Conservation (phyloP, 2,113 vertebrate species). For the Silurus glanis region DNA sequence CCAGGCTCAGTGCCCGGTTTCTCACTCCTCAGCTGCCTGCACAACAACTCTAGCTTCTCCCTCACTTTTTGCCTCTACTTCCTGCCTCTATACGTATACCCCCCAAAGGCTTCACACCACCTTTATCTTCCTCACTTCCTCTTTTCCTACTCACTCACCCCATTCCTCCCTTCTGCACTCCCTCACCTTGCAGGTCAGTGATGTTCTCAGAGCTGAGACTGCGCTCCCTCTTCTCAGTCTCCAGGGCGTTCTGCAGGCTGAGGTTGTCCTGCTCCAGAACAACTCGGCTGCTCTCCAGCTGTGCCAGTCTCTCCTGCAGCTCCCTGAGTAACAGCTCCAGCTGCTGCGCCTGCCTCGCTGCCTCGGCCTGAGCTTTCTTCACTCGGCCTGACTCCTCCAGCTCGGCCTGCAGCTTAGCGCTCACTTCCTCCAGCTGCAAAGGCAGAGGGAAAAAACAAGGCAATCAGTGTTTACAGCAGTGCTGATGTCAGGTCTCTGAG, state of each 20-base stretch:
- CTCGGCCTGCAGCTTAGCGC: constrained; percentile 79
- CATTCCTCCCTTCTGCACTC: not conserved
- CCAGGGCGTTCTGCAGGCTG: constrained; percentile 84
- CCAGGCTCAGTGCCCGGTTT: not conserved
- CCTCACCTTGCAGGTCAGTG: constrained; percentile 89
- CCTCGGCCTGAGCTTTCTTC: constrained; percentile 87
- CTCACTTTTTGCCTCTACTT: not conserved
- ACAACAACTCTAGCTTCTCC: not conserved
- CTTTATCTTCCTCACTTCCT: not conserved
- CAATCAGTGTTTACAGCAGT: too few species aligned
- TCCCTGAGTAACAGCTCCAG: constrained; percentile 87
- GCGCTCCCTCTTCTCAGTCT: constrained; percentile 84
- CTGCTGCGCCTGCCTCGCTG: constrained; percentile 86
- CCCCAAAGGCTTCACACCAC: not conserved
- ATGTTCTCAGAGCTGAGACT: constrained; percentile 83
- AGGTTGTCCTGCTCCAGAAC: constrained; percentile 88
- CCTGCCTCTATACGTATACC: not conserved
- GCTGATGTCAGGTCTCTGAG: too few species aligned
- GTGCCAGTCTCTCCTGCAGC: constrained; percentile 83
- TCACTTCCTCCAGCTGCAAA: constrained; percentile 86
- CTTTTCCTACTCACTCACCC: not conserved
- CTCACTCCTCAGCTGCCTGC: not conserved
- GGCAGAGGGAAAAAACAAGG: not conserved
- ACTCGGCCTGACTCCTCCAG: constrained; percentile 81
- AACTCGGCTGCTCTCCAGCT: constrained; percentile 83